These are phyloP conservation scores for Synanthedon tipuliformis DNA, from an alignment of 2,888 invertebrate species.

Conservation along the genomic window DNA sequence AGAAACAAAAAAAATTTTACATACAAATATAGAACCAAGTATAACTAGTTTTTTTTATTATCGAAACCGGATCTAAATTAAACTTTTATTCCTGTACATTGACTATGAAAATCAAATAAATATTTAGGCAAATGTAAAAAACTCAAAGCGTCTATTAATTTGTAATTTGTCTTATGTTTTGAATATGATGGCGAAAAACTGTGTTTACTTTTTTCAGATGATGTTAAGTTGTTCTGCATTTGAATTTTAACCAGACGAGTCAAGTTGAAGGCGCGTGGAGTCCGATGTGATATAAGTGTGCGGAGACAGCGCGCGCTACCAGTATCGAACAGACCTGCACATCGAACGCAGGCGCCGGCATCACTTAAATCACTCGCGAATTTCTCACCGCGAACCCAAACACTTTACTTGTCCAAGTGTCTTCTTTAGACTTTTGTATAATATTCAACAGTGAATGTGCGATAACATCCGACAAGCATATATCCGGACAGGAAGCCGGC, in stretches of 20 bases:
- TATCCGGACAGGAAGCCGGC: slow-evolving; percentile 23
- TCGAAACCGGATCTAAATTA: no score
- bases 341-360: slow-evolving; percentile 39
- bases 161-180: no score
- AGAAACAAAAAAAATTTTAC: no score
- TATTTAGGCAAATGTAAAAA: no score
- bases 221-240: not conserved
- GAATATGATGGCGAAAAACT: no score
- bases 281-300: slow-evolving; percentile 63
- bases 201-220: no score
- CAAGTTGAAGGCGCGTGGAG: slow-evolving; percentile 58
- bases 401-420: slow-evolving; percentile 20
- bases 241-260: slow-evolving; percentile 22
- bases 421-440: slow-evolving; percentile 20
- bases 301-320: slow-evolving; percentile 47
- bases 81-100: no score
- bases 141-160: no score
- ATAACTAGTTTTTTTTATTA: no score
- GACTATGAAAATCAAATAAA: no score
- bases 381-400: slow-evolving; percentile 15
- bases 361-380: slow-evolving; percentile 20
- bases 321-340: slow-evolving; percentile 50
- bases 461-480: slow-evolving; percentile 29
- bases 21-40: no score
- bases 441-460: slow-evolving; percentile 49